Conservation (phyloP, 2,113 vertebrate species). For the Gymnobelideus leadbeateri region DNA sequence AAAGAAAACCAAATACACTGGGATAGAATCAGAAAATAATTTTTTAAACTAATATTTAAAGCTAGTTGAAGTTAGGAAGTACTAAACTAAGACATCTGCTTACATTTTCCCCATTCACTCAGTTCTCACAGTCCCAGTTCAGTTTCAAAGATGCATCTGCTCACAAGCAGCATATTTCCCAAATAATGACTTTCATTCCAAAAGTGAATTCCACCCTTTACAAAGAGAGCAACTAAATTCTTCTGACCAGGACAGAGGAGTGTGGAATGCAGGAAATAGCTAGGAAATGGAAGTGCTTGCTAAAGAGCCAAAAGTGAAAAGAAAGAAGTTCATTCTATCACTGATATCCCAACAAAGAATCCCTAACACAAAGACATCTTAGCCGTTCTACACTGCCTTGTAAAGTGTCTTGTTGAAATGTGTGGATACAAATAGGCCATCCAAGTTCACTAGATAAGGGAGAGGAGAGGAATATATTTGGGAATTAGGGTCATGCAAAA, state of each 20-base stretch:
- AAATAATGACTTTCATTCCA: background rate
- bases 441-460: background rate
- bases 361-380: background rate
- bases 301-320: background rate
- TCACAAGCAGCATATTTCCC: background rate
- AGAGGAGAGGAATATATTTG: background rate
- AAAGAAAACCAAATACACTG: too few species aligned
- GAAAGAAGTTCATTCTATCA: background rate
- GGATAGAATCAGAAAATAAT: background rate
- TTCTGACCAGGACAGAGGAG: constrained; percentile 33
- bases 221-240: background rate
- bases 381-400: background rate
- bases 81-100: background rate
- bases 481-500: background rate
- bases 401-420: background rate
- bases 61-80: background rate
- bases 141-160: background rate
- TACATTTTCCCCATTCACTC: background rate
- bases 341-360: background rate
- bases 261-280: background rate
- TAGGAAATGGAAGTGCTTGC: background rate
- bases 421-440: background rate
- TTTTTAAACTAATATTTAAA: background rate
- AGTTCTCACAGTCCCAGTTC: constrained; percentile 9
- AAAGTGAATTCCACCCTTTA: background rate